Evolutionary conservation across 2,113 vertebrate genomes (phyloP), one percentile per base, ranked within the genome.

Genomic region (Dolichotis patagonum): DNA sequence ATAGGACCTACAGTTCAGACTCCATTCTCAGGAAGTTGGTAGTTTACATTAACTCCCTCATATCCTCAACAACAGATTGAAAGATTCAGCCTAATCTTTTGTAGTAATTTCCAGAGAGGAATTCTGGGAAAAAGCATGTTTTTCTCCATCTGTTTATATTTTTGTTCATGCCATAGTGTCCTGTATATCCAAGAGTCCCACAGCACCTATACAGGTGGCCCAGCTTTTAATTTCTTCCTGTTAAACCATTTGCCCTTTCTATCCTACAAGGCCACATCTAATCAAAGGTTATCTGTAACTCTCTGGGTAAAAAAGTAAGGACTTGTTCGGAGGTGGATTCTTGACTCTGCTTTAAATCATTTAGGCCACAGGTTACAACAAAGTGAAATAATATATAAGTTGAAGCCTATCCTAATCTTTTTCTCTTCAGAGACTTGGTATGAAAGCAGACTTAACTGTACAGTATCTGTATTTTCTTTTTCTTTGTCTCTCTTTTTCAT

Each of bases 361-460:
- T 87, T 96, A 94, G 89, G 91, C 71, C 85, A 90, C 32, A 58
- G 65, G 62, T 22, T 92, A 90, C 41, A 95, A 78, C 41, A 95
- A 92, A 78, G 54, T 62, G 82, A 94, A 95, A 77, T 46, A 63
- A 96, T 81, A 77, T 60, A 38, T 17, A 41, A 77, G 32, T 71
- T 19, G 75, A 91, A 96, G 60, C 14, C 60, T 89, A 3, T 38
- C 5, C 52, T 38, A 28, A 77, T 46, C 43, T 88, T 85, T 52
- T 65, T 63, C 43, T 77, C 35, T 35, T 58, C 26, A 86, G 93
- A 43, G 19, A 32, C 28, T 92, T 28, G 85, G 62, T 30, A 22
- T 3, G 30, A 35, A 41, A 92, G 19, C 46, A 56, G 65, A 80
- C 10, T 58, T 56, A 58, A 49, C 11, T n/a, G 35, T 49, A 12